Evolutionary conservation across 2,888 invertebrate species (phyloP), one percentile per base, ranked within the genome.

Genomic region (Cetonia aurata): DNA sequence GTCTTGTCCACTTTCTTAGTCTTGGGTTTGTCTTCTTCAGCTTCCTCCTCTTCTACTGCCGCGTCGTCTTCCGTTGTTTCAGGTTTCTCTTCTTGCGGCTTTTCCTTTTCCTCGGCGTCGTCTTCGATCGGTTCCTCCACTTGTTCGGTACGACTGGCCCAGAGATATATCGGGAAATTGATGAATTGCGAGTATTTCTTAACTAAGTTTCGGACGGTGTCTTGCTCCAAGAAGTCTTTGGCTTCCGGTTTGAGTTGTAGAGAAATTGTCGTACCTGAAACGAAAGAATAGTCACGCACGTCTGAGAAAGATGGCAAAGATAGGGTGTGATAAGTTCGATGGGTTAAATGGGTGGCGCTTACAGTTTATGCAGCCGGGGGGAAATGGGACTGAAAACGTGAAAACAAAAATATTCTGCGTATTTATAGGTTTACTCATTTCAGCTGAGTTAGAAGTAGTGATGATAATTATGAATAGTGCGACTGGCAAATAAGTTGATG

Each of bases 171-270:
- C 72, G 96, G 96, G 90, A 99, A 99, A 86, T 98, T 99, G 84
- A 99, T 99, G 86, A 99, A 99, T 87, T 99, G 99, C 4, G 98
- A 98, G 87, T 99, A 99, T 86, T 99, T 99, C 86, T 94, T 94
- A 73, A 99, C 94, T 72, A 99, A 88, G 78, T 92, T 92, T 79
- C 93, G 93, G 77, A 99, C 89, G 0, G 96, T 96, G 81, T 95
- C 93, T 75, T 94, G 90, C 85, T 99, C 98, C 80, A 99, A 86
- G 88, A 95, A 99, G 86, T 99, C 99, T 76, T 92, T 89, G 25
- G 99, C 98, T 87, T 99, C 99, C 78, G 99, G 96, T 86, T 99
- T 99, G 85, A 99, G 86, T 82, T 96, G 91, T 77, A 99, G 87
- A 77, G 93, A 94, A 83, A 84, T 85, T 77, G 83, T 84, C 19